Base-by-base conservation (phyloP, 1,140 invertebrate species). In the Glomeris maerens region DNA sequence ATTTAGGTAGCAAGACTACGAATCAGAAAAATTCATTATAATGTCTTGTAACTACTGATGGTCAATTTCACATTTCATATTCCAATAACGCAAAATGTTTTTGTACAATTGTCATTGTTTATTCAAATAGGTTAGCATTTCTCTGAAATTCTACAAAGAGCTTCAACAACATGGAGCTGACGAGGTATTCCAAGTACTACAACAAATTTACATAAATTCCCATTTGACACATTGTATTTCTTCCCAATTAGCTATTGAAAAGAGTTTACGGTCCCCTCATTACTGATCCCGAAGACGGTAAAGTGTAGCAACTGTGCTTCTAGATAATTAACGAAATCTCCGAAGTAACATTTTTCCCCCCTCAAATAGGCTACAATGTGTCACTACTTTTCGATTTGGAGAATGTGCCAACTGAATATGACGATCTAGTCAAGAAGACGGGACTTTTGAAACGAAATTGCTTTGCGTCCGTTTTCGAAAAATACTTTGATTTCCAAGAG, bases 381-480 rank as follows among this genome's bases (percentile, higher is more conserved):
- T 91, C 92, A 29, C 70, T 98, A 56, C 68, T 94, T 60, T 80
- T 93, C 70, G 89, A 97, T 71, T 73, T 98, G 70, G 88, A 93
- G 62, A 85, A 86, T 65, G 78, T 98, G 59, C 90, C 91, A 7
- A 72, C 79, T 28, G 79, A 96, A 68, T 92, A 86, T 81, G 83
- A 91, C 64, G 73, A 78, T 54, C 65, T 87, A 58, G 81, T 95
- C 47, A 86, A 88, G 66, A 93, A 91, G 74, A 86, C 94, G 56
- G 89, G 90, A 23, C 74, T 96, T 23, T 69, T 99, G 36, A 98
- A 98, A 69, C 79, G 95, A 60, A 94, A 98, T 70, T 98, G 95
- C 72, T 98, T 99, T 73, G 95, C 94, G 17, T 96, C 94, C 36
- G 93, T 99, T 28, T 98, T 99, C 74, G 92, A 98, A 71, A 96